These are phyloP conservation scores for Mirza zaza DNA, from an alignment of 2,113 vertebrate genomes.

Conservation along the genomic window DNA sequence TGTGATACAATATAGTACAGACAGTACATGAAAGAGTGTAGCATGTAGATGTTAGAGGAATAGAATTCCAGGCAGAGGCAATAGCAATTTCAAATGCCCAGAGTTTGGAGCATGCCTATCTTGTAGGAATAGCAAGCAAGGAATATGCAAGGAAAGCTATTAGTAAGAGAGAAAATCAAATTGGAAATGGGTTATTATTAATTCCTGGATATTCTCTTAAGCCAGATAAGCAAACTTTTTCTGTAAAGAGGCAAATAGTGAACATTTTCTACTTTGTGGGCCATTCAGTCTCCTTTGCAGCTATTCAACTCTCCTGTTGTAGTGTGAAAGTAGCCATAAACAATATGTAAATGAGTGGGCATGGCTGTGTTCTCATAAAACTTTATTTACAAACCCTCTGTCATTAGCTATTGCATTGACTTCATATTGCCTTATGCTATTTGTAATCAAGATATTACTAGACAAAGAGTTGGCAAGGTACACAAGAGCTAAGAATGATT, in stretches of 20 bases:
- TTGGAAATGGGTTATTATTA: neutral
- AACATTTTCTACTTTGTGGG: neutral
- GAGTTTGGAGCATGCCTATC: neutral
- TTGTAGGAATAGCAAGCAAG: neutral
- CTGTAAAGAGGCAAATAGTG: neutral
- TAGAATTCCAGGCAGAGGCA: neutral
- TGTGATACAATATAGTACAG: neutral
- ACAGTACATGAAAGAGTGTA: neutral
- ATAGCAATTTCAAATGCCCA: neutral
- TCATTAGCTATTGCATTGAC: neutral
- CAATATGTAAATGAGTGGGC: neutral
- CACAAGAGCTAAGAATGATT: neutral
- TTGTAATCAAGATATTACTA: neutral
- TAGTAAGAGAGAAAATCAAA: neutral
- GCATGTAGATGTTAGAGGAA: neutral
- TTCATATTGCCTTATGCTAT: neutral
- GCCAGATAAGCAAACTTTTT: neutral
- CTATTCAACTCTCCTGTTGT: neutral
- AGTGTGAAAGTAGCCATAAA: neutral
- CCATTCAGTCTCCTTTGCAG: neutral
- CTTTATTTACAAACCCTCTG: neutral
- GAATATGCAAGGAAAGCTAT: too few relatives aligned
- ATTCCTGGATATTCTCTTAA: neutral
- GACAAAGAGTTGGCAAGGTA: neutral
- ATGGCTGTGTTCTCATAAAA: neutral